Conservation (phyloP, 1,140 invertebrate genomes). For the Melipona quadrifasciata region DNA sequence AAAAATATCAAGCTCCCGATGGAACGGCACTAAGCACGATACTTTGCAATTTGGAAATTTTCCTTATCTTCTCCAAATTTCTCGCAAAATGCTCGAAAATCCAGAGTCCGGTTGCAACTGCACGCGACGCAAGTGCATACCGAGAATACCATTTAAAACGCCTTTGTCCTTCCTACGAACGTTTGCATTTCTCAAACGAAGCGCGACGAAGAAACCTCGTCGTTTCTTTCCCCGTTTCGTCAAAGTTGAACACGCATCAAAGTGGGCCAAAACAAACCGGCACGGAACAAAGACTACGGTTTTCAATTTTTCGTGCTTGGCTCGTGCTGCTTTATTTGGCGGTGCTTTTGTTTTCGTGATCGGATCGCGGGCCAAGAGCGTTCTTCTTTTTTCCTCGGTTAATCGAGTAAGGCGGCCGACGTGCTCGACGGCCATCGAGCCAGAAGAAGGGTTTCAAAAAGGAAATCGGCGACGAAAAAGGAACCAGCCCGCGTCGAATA, state of each 20-base stretch:
- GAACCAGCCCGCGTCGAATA: neutral
- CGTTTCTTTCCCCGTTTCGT: neutral
- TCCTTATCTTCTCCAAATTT: no score
- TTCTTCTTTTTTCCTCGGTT: neutral
- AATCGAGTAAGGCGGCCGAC: neutral
- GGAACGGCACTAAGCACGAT: no score
- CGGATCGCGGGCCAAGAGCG: neutral
- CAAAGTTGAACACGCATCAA: neutral
- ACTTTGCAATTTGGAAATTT: no score
- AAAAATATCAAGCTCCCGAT: no score
- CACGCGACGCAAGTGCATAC: no score
- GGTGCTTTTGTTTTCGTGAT: neutral
- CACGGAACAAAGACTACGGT: neutral
- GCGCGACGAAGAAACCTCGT: neutral
- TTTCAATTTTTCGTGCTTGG: neutral
- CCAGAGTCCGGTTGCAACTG: no score
- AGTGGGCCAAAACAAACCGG: neutral
- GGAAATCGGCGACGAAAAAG: neutral
- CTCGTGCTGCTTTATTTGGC: neutral
- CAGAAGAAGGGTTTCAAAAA: neutral
- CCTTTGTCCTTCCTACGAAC: no score
- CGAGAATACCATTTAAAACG: no score
- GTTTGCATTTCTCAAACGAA: no score
- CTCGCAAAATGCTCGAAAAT: no score
- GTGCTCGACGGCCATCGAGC: neutral